Base-by-base conservation (phyloP, 2,888 invertebrate genomes). In the Fabriciana adippe region DNA sequence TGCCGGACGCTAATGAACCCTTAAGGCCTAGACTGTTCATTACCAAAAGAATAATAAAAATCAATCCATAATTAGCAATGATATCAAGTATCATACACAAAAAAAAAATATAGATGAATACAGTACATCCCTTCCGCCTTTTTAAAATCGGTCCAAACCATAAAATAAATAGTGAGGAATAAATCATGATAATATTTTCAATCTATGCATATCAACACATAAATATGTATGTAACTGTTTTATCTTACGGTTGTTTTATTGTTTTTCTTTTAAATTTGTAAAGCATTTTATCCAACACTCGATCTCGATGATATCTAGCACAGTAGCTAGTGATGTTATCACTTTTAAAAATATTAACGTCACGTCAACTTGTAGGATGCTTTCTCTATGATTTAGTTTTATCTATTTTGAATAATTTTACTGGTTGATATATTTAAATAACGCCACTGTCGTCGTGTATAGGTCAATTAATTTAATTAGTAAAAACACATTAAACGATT, bases 291-390 rank as follows among this genome's bases (percentile, higher is more conserved):
- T 69, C 69, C 21, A 59, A 69, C 69, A 35, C 41, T 51, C 69
- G 57, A 71, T 68, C 68, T 66, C 62, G 57, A 66, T 55, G 50
- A 65, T 65, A 68, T 70, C 65, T 47, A 50, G 67, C 50, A 70
- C 68, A 68, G 70, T 68, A 61, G 70, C 67, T 57, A 54, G 50
- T 56, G 70, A 66, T 68, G 41, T 55, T 66, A 71, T 71, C 70
- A 16, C 35, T 68, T 59, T 68, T 68, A 66, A 63, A n/a, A 62
- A 63, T 55, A 70, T 63, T 55, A 61, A 59, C 16, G 55, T 68
- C 70, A 57, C 62, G 65, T 68, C 68, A 66, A 21, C 50, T 63
- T 18, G 55, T 55, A 57, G 62, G 18, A 56, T 53, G 65, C 70
- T 71, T 71, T 71, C 70, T 66, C 70, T 68, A 31, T 64, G 41